These are phyloP conservation scores for Ornithorhynchus anatinus DNA, from an alignment of 2,113 vertebrate species.

Conservation along the genomic window DNA sequence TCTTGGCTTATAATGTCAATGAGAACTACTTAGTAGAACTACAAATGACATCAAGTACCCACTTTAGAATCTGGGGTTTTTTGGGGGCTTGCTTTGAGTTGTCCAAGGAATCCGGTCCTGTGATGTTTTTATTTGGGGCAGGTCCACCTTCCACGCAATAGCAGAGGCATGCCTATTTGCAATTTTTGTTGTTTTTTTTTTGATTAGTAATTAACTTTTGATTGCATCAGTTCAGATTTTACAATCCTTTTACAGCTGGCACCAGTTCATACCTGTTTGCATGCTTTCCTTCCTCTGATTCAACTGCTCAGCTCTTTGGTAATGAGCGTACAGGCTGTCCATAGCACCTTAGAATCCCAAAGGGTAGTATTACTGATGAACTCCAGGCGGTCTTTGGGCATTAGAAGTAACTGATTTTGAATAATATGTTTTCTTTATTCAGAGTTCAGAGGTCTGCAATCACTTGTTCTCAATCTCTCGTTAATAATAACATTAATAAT, in stretches of 20 bases:
- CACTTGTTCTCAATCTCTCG: not conserved
- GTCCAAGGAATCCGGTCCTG: not conserved
- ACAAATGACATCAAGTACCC: not conserved
- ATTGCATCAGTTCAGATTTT: slow-evolving; percentile 4
- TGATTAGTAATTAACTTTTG: not conserved
- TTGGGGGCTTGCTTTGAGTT: not conserved
- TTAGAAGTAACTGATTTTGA: not conserved
- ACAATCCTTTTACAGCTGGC: not conserved
- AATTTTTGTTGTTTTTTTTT: not conserved
- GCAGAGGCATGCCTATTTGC: not conserved
- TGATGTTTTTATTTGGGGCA: accelerated
- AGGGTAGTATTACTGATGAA: not conserved
- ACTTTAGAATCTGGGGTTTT: not conserved
- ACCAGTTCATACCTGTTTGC: slow-evolving; percentile 18
- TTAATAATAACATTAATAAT: too few relatives aligned
- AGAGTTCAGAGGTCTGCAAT: not conserved
- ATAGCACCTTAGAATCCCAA: not conserved
- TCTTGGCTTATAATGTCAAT: not conserved
- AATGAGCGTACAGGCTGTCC: not conserved
- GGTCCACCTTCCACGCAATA: not conserved
- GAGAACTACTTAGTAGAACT: not conserved
- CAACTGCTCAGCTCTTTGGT: not conserved
- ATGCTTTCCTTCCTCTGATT: slow-evolving; percentile 8
- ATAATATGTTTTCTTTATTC: not conserved
- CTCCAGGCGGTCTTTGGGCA: not conserved